Evolutionary conservation across 1,140 invertebrate genomes (phyloP).

Genomic region (Anagrus nilaparvatae): DNA sequence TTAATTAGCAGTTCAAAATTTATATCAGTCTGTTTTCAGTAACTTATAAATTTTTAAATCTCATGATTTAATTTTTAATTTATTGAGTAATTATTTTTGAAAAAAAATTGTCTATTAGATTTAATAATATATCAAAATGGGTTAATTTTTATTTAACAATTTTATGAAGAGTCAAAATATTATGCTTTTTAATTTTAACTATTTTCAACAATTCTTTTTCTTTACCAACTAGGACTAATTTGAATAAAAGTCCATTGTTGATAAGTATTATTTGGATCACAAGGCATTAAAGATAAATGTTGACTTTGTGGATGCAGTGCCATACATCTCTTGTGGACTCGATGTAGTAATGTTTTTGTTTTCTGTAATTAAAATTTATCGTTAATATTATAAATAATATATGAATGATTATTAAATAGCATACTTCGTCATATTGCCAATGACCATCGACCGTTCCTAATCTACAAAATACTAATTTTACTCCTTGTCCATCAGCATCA

Average conservation of each 20-base stretch:
- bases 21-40: too few relatives aligned
- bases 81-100: too few relatives aligned
- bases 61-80: too few relatives aligned
- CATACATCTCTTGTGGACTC: conserved; percentile 72
- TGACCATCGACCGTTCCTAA: conserved; percentile 87
- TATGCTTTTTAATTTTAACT: not conserved
- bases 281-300: conserved; percentile 65
- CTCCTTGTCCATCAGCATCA: conserved; percentile 72
- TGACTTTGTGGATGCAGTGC: conserved; percentile 75
- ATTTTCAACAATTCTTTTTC: too few relatives aligned
- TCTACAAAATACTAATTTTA: conserved; percentile 81
- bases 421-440: conserved; percentile 76
- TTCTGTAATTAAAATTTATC: conserved; percentile 38
- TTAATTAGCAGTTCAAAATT: too few relatives aligned
- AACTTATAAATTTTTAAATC: too few relatives aligned
- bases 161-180: not conserved
- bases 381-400: conserved; percentile 1
- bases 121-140: too few relatives aligned
- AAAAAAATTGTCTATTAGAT: too few relatives aligned
- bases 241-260: conserved; percentile 80
- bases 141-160: too few relatives aligned
- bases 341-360: conserved; percentile 67
- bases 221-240: conserved; percentile 61
- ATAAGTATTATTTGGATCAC: conserved; percentile 75
- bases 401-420: conserved; percentile 12